A percentile compares a stretch with the other conserved stretches of the same genome.
Evolutionary conservation across 2,888 invertebrate genomes (phyloP).

Genomic region (Bruchidius siliquastri): DNA sequence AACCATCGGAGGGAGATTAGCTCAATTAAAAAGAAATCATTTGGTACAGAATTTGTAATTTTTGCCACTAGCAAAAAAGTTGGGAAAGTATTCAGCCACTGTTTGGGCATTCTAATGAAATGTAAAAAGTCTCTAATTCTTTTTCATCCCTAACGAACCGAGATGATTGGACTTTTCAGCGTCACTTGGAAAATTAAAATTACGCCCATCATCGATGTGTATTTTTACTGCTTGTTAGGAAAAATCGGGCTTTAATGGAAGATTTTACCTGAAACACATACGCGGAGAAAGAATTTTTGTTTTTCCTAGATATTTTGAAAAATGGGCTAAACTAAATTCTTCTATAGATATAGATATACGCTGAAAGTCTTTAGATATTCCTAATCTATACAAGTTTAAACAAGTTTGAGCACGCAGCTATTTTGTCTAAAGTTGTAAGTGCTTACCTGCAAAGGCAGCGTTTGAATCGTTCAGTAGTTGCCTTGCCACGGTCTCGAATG

Average conservation of each 20-base stretch:
- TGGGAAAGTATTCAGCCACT: conserved; percentile 27
- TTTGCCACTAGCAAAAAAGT: conserved; percentile 3
- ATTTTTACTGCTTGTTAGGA: not conserved
- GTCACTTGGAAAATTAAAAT: conserved; percentile 22
- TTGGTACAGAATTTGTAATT: conserved; percentile 13
- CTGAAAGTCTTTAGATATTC: too few relatives aligned
- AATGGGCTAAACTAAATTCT: too few relatives aligned
- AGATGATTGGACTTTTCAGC: conserved; percentile 22
- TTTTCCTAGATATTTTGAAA: too few relatives aligned
- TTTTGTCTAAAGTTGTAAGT: too few relatives aligned
- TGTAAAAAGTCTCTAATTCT: conserved; percentile 32
- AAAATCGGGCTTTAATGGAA: not conserved
- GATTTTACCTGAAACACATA: not conserved
- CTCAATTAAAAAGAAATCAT: conserved; percentile 15
- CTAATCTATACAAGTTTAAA: too few relatives aligned
- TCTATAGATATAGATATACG: too few relatives aligned
- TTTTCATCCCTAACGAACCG: conserved; percentile 31
- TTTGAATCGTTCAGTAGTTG: too few relatives aligned
- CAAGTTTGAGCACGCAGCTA: too few relatives aligned
- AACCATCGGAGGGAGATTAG: not conserved
- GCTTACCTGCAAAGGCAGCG: too few relatives aligned
- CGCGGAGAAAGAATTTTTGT: too few relatives aligned
- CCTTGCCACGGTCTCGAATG: too few relatives aligned
- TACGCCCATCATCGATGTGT: conserved; percentile 7
- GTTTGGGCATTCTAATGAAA: conserved; percentile 33